These are phyloP conservation scores for Channallabes apus DNA, from an alignment of 2,797 vertebrate genomes.

Conservation along the genomic window DNA sequence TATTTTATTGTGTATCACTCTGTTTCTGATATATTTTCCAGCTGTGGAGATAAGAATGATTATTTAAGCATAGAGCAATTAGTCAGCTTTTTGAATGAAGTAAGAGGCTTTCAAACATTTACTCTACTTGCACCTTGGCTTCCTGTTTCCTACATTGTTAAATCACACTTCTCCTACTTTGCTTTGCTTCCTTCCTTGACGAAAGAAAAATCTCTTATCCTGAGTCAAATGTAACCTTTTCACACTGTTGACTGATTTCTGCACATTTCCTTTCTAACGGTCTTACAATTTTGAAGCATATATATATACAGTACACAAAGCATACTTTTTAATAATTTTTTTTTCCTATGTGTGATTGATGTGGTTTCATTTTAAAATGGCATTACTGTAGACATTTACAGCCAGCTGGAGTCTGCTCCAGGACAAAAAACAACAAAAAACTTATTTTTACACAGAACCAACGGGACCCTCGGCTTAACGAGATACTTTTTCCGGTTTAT, in stretches of 20 bases:
- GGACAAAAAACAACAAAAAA: neutral
- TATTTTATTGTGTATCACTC: constrained; percentile 55
- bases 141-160: constrained; percentile 29
- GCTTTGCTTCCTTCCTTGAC: constrained; percentile 8
- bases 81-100: constrained; percentile 99
- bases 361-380: neutral
- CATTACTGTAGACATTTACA: constrained; percentile 2
- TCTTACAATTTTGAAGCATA: neutral
- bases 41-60: constrained; percentile 99
- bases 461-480: constrained; percentile 94
- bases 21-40: constrained; percentile 94
- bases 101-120: constrained; percentile 97
- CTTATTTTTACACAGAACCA: constrained; percentile 75
- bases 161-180: constrained; percentile 16
- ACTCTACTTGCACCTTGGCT: constrained; percentile 68
- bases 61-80: constrained; percentile 99
- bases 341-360: constrained; percentile 24
- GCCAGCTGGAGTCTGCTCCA: neutral
- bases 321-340: neutral
- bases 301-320: neutral
- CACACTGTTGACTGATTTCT: constrained; percentile 16
- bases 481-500: constrained; percentile 98
- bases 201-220: neutral
- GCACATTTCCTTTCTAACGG: neutral
- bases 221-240: neutral